Base-by-base conservation (phyloP, 1,140 invertebrate species). In the Achroia grisella region DNA sequence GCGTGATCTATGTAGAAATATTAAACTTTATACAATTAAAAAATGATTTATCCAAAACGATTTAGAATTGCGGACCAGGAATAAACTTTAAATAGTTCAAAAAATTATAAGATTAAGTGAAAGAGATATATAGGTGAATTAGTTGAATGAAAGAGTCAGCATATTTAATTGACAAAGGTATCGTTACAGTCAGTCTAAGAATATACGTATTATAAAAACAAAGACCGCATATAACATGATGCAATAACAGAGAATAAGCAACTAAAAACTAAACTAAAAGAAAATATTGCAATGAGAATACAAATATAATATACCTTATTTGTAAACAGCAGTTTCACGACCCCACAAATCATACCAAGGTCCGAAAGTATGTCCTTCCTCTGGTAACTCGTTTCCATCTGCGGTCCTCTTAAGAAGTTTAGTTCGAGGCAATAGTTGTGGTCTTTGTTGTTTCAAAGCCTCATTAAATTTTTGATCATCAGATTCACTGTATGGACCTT, bases 331-430 rank as follows among this genome's bases (percentile, higher is more conserved):
- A 31, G 75, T 73, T 71, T 88, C 88, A 49, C 80, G 68, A 51
- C 91, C 93, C 94, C 93, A 95, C 30, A 95, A 88, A 77, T 95
- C 93, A 63, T 94, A 95, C 94, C 94, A 96, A 0, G 93, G 93
- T 0, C 93, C 94, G 70, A 93, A 95, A 48, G 92, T 93, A 64
- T 89, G 83, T 17, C 88, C 86, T 28, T 90, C 89, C 56, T 89
- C 88, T 39, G 89, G 87, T 39, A 89, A 83, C 47, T 88, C 88
- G 13, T 55, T 85, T 67, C 60, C 78, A 61, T 73, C 86, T 17
- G 51, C 76, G 13, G 68, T 65, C 59, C 56, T 86, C 78, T 83
- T 89, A 31, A 90, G 76, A 1, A 93, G 76, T 59, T 93, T 93
- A 0, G 91, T 93, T 33, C 93, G 88, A 3, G 92, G 93, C 43